These are phyloP conservation scores for Perca fluviatilis DNA, from an alignment of 2,113 vertebrate genomes.

Conservation along the genomic window DNA sequence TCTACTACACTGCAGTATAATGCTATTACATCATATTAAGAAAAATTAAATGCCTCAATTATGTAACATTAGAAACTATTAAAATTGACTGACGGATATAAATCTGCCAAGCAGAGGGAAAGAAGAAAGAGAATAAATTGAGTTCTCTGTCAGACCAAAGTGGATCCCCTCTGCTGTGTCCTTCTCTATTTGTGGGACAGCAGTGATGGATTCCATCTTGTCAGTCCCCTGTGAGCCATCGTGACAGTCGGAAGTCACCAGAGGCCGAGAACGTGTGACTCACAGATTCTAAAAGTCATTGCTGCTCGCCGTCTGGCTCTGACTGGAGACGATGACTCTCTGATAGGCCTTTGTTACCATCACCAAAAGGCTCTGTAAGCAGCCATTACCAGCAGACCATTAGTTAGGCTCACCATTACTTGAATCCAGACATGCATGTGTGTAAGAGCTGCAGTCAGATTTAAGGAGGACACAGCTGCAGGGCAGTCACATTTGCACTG, in stretches of 20 bases:
- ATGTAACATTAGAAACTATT: constrained; percentile 7
- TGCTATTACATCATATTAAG: not conserved
- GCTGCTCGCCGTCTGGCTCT: constrained; percentile 54
- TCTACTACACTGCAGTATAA: not conserved
- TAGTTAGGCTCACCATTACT: constrained; percentile 15
- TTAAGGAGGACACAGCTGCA: not conserved
- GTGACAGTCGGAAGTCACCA: constrained; percentile 76
- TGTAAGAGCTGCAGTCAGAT: not conserved
- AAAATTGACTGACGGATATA: constrained; percentile 21
- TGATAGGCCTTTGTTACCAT: constrained; percentile 56
- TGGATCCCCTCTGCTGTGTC: constrained; percentile 57
- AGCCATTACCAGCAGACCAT: constrained; percentile 33
- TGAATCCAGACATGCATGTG: constrained; percentile 19
- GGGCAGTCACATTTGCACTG: not conserved
- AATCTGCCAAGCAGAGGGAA: constrained; percentile 16
- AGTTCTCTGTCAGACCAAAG: constrained; percentile 51
- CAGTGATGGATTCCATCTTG: constrained; percentile 74
- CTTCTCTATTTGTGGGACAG: constrained; percentile 62
- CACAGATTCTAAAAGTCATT: constrained; percentile 75
- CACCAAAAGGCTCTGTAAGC: constrained; percentile 45
- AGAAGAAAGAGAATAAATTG: constrained; percentile 16
- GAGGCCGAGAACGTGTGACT: constrained; percentile 72
- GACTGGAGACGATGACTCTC: constrained; percentile 57
- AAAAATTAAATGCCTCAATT: constrained; percentile 8
- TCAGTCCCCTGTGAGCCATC: constrained; percentile 65